Evolutionary conservation across 2,797 vertebrate species (phyloP), one percentile per base, ranked within the genome.

Genomic region (Spinibarbus caldwelli): DNA sequence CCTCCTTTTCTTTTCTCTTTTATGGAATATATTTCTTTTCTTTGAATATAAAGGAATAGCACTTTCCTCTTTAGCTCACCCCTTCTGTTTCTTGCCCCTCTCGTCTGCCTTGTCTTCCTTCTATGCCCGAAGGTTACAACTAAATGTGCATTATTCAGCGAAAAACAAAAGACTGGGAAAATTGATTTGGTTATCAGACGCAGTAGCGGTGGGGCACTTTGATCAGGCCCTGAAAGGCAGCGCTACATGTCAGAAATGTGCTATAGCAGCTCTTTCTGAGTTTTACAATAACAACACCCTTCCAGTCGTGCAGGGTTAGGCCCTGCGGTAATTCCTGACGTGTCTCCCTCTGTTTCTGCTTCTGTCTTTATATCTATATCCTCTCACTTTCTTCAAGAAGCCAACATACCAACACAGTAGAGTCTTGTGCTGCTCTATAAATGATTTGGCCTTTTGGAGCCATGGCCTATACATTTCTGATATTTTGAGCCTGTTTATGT

Each of bases 81-180:
- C 85, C 85, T 84, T 90, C 82, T 82, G 79, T 90, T 88, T 90
- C 88, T 90, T 93, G 90, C 87, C 87, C 88, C 89, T 92, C 45
- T 85, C 78, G 57, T 21, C 86, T 66, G 87, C 45, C 80, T 87
- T 70, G 87, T 76, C 87, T 84, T 75, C 59, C 86, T 86, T 88
- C 93, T 93, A 94, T 93, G 95, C 95, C 95, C 93, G 94, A 95
- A 97, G 96, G 95, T 96, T 95, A 95, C 90, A 84, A 88, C 94
- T 95, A 96, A 96, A 94, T 94, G 93, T 95, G 96, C 95, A 97
- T 95, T 95, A 96, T 96, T 97, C 96, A 96, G 96, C 95, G 93
- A 94, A 96, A 96, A 96, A 96, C 95, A 95, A 96, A 96, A 96
- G 93, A 88, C 67, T 77, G 38, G 94, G 91, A 85, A 93, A 94